Conservation (phyloP, 2,888 invertebrate genomes). For the Smittia sp. region DNA sequence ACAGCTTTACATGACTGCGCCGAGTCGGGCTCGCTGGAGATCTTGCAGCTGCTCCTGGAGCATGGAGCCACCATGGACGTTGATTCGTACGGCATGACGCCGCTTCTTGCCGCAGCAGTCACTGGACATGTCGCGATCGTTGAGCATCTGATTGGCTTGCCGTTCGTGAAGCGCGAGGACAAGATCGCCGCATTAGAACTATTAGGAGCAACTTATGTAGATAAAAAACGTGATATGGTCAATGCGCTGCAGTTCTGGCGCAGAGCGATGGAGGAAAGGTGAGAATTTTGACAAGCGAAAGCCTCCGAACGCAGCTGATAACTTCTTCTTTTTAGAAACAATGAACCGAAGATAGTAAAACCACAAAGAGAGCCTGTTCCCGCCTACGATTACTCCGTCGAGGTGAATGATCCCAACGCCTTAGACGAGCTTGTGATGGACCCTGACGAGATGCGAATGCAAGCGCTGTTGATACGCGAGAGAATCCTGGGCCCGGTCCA, state of each 20-base stretch:
- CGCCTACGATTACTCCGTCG: conserved; percentile 85
- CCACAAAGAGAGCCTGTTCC: conserved; percentile 69
- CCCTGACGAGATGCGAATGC: conserved; percentile 96
- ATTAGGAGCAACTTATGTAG: conserved; percentile 93
- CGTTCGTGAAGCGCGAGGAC: conserved; percentile 72
- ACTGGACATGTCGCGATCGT: conserved; percentile 92
- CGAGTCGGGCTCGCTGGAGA: conserved; percentile 90
- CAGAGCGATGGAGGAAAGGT: conserved; percentile 86
- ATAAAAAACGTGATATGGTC: conserved; percentile 91
- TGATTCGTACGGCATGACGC: conserved; percentile 95
- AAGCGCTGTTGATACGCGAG: conserved; percentile 86
- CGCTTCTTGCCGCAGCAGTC: conserved; percentile 87
- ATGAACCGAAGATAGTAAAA: conserved; percentile 70
- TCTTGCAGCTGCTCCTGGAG: conserved; percentile 81
- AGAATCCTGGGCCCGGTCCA: conserved; percentile 89
- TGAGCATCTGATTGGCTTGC: conserved; percentile 78
- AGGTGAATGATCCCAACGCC: conserved; percentile 74
- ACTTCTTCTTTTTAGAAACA: conserved; percentile 55
- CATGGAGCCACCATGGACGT: conserved; percentile 90
- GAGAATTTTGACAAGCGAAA: conserved; percentile 41
- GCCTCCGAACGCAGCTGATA: neutral
- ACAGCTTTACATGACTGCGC: conserved; percentile 98
- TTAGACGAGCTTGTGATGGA: conserved; percentile 85
- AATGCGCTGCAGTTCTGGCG: conserved; percentile 87
- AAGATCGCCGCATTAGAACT: conserved; percentile 88